Evolutionary conservation across 2,113 vertebrate genomes (phyloP), one percentile per base, ranked within the genome.

Genomic region (Onychostruthus taczanowskii): DNA sequence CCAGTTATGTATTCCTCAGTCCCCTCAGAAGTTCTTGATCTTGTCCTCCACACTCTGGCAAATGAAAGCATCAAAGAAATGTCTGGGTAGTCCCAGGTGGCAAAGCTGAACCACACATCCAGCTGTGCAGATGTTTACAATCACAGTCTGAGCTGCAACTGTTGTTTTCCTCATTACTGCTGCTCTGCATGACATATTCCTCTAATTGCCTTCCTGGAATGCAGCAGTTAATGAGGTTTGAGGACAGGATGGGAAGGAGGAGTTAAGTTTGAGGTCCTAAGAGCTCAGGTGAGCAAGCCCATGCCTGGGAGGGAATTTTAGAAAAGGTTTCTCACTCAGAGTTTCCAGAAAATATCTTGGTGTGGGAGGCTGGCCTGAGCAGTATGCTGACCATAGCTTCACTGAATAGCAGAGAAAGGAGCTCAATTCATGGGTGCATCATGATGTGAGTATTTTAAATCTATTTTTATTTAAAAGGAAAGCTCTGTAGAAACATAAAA

Each of bases 301-400:
- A 37, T 44, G 21, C 19, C 33, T 46, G 39, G 39, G 43, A 66
- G 23, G 26, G 16, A 80, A 21, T 47, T 68, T 56, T n/a, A 46
- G 13, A 50, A 16, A 21, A 52, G 35, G 11, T 72, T 78, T 77
- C 35, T 81, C 6, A 3, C 19, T 53, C 23, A 49, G 3, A 8
- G 2, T 52, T 62, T 47, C 13, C 30, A 56, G 79, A 33, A 63
- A 33, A 0, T 1, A 13, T 6, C 55, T 69, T 5, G 7, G 16
- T n/a, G 24, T 63, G 50, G 5, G 28, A 61, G 58, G 49, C 16
- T 55, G 19, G 33, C 13, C 16, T 41, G n/a, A 27, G 41, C 41
- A 35, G 53, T 3, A 11, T 2, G 5, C 10, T 56, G 68, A 9
- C 15, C 1, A 0, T 1, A 39, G 47, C 26, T 55, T 62, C 21